A percentile compares a stretch with the other conserved stretches of the same genome.
These are phyloP conservation scores for Hirudinaria manillensis DNA, from an alignment of 2,888 invertebrate genomes.

Conservation along the genomic window DNA sequence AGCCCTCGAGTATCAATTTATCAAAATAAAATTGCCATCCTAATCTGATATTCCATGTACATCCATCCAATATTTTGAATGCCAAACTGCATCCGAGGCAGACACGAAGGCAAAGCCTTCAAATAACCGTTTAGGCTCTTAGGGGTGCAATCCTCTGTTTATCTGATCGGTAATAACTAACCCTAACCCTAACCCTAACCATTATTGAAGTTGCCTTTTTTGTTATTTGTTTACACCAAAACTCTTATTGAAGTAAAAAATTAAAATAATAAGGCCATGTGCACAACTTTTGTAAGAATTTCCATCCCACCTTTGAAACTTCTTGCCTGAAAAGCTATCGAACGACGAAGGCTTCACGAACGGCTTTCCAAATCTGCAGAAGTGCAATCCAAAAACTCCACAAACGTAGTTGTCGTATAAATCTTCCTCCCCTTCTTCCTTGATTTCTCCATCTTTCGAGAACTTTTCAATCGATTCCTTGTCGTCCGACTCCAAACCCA, in stretches of 20 bases:
- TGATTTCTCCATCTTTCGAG: neutral
- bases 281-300: too few species aligned
- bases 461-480: neutral
- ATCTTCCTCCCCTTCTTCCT: neutral
- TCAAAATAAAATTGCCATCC: too few species aligned
- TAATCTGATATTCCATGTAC: too few species aligned
- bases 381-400: neutral
- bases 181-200: too few species aligned
- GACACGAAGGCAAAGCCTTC: too few species aligned
- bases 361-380: neutral
- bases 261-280: neutral
- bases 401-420: neutral
- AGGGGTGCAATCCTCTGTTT: too few species aligned
- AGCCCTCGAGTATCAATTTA: too few species aligned
- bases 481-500: too few species aligned
- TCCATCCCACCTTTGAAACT: slow-evolving; percentile 11
- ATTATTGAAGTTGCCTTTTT: neutral
- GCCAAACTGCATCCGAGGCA: too few species aligned
- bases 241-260: neutral
- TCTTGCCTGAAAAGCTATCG: neutral
- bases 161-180: too few species aligned
- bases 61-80: too few species aligned
- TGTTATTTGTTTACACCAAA: neutral
- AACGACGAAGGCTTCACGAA: neutral
- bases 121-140: too few species aligned